These are phyloP conservation scores for Brachyistius frenatus DNA, from an alignment of 2,113 vertebrate genomes.

Conservation along the genomic window DNA sequence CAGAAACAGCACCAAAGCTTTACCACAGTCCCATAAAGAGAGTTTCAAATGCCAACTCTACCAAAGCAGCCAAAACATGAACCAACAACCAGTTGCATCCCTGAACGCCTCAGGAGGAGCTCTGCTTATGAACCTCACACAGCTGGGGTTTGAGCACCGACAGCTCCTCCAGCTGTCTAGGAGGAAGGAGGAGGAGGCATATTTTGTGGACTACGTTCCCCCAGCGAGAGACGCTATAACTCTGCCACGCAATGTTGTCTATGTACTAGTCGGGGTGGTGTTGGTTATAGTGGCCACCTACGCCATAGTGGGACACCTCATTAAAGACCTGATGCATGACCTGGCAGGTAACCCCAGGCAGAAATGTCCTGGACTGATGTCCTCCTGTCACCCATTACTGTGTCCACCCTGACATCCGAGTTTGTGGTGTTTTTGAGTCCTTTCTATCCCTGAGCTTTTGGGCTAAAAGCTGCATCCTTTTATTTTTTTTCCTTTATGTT, in stretches of 20 bases:
- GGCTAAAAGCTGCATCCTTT: background rate
- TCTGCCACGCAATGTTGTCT: constrained; percentile 72
- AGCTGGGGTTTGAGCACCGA: constrained; percentile 40
- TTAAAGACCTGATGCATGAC: constrained; percentile 91
- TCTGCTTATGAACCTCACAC: constrained; percentile 54
- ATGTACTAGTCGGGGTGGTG: constrained; percentile 79
- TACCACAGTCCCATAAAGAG: constrained; percentile 22
- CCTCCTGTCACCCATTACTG: background rate
- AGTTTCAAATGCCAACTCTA: background rate
- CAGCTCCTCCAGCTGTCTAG: constrained; percentile 77
- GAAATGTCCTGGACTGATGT: constrained; percentile 17
- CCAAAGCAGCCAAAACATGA: constrained; percentile 47
- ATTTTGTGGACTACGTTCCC: constrained; percentile 78
- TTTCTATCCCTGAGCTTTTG: constrained; percentile 10
- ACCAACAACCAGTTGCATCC: constrained; percentile 15
- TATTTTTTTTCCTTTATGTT: constrained; percentile 6
- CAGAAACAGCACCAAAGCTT: constrained; percentile 16
- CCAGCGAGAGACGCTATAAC: constrained; percentile 74
- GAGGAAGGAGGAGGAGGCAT: constrained; percentile 73
- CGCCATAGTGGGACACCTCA: constrained; percentile 92
- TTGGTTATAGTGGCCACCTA: constrained; percentile 89
- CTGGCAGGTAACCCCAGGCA: constrained; percentile 85
- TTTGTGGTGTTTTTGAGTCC: constrained; percentile 17
- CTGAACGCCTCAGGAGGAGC: constrained; percentile 48
- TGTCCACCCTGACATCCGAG: constrained; percentile 14